These are phyloP conservation scores for Dyspetes luteomarginatus DNA, from an alignment of 2,888 invertebrate species.

Conservation along the genomic window DNA sequence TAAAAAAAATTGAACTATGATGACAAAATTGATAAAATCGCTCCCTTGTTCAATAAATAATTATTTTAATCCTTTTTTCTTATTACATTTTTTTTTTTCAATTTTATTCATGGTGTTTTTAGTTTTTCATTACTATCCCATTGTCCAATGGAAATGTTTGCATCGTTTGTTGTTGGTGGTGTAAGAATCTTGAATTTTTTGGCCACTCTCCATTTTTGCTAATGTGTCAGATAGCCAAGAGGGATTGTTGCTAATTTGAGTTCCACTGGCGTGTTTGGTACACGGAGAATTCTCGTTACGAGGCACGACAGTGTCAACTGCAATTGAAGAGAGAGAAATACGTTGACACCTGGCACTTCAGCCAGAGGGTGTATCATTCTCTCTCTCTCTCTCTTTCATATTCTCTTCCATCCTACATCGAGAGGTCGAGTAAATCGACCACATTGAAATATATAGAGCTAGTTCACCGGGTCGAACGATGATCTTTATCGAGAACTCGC, in stretches of 20 bases:
- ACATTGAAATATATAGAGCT: background rate
- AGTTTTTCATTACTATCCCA: too few species aligned
- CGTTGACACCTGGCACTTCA: conserved; percentile 43
- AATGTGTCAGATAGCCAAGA: conserved; percentile 26
- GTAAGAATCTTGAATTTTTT: background rate
- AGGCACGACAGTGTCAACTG: conserved; percentile 65
- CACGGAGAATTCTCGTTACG: conserved; percentile 61
- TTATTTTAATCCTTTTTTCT: too few species aligned
- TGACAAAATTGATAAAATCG: too few species aligned
- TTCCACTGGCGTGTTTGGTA: conserved; percentile 49
- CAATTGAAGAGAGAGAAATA: conserved; percentile 56
- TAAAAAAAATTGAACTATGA: too few species aligned
- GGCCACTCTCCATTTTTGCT: background rate
- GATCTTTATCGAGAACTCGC: conserved; percentile 34
- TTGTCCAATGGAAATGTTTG: too few species aligned
- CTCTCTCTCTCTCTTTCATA: background rate
- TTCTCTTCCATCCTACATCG: background rate
- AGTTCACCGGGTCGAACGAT: background rate
- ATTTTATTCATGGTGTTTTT: too few species aligned
- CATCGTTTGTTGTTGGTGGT: background rate
- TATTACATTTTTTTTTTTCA: too few species aligned
- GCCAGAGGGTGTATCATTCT: conserved; percentile 48
- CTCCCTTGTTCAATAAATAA: too few species aligned
- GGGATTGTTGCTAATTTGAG: conserved; percentile 56
- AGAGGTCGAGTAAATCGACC: conserved; percentile 6